A percentile compares a stretch with the other conserved stretches of the same genome.
Conservation (phyloP, 2,113 vertebrate genomes). For the Eudyptes chrysolophus region DNA sequence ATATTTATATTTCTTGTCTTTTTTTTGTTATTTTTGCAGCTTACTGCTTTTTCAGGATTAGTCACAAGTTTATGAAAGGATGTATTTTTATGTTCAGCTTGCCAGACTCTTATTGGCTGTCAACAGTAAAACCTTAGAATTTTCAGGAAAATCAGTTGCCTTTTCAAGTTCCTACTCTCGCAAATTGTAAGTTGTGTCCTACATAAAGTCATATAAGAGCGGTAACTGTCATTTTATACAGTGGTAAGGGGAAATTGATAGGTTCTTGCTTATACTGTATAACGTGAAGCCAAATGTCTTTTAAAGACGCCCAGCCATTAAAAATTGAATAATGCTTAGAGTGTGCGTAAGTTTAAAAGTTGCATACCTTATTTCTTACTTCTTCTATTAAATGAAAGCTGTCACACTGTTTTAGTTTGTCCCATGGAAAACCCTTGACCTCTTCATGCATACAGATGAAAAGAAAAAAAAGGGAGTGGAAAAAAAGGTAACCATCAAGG, state of each 20-base stretch:
- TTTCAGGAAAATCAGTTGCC: neutral
- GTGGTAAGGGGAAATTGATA: neutral
- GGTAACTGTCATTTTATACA: neutral
- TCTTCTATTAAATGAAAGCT: neutral
- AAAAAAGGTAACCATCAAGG: fast-evolving
- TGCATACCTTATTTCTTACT: neutral
- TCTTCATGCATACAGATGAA: neutral
- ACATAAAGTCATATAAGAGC: neutral
- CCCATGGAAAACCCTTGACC: neutral
- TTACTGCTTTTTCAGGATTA: neutral
- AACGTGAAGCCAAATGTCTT: neutral
- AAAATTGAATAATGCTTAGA: neutral
- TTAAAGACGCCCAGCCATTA: neutral
- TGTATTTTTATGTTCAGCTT: neutral
- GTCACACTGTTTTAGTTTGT: neutral
- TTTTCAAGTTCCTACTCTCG: neutral
- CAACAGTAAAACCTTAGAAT: neutral
- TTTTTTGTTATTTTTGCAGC: neutral
- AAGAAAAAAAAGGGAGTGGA: fast-evolving
- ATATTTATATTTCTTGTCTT: neutral
- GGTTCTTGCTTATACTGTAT: neutral
- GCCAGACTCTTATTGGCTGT: neutral
- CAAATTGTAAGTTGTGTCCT: neutral
- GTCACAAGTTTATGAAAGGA: neutral
- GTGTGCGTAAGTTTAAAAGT: neutral